Percentiles rank a stretch among this genome's conserved stretches.
Evolutionary conservation across 53 echinoderm and acorn worm genomes (phyloP).

Genomic region (Holothuria scabra): DNA sequence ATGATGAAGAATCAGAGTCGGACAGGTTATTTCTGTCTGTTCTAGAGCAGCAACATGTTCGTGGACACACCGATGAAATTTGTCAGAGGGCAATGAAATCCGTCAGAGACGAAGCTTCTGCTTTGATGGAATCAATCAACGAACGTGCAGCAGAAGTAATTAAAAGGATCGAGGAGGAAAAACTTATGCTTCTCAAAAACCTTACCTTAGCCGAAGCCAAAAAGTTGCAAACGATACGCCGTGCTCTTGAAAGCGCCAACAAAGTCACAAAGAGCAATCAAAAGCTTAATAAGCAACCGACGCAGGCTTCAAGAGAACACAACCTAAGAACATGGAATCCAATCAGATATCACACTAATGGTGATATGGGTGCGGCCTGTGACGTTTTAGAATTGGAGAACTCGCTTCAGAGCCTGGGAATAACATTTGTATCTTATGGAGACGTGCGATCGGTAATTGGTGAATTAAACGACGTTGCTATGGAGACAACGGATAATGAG

Average conservation of each 20-base stretch:
- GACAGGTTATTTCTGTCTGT: constrained; percentile 16
- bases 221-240: constrained; percentile 26
- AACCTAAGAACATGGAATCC: neutral
- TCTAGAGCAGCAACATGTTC: constrained; percentile 31
- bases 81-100: constrained; percentile 28
- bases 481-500: neutral
- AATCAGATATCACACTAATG: neutral
- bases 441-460: constrained; percentile 22
- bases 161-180: constrained; percentile 43
- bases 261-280: constrained; percentile 4
- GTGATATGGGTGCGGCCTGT: neutral
- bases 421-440: constrained; percentile 21
- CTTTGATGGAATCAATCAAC: constrained; percentile 24
- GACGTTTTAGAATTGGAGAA: neutral
- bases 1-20: neutral
- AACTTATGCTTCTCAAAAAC: constrained; percentile 30
- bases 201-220: constrained; percentile 14
- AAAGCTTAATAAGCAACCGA: neutral
- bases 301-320: neutral
- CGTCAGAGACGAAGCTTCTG: constrained; percentile 24
- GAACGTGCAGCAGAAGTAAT: constrained; percentile 28
- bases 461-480: constrained; percentile 5
- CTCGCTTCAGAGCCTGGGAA: constrained; percentile 26
- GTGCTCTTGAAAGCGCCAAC: constrained; percentile 10
- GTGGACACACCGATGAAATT: constrained; percentile 27